Evolutionary conservation across 2,113 vertebrate species (phyloP).

Genomic region (Paralichthys olivaceus): DNA sequence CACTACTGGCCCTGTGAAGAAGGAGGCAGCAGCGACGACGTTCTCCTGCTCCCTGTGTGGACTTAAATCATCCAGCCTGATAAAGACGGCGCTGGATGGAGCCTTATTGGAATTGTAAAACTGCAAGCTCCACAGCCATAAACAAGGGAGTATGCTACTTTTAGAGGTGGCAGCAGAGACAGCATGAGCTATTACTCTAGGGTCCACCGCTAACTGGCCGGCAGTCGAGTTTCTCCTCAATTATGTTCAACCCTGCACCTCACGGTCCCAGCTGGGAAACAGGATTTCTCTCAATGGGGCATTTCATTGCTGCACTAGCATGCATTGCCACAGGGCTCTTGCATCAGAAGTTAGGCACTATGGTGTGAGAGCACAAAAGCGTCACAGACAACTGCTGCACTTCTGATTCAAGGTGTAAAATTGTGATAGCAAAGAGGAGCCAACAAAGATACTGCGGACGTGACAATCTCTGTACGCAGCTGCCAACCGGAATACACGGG

Average conservation of each 20-base stretch:
- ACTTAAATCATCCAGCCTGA: conserved; percentile 69
- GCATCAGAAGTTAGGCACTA: conserved; percentile 15
- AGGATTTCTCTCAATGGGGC: conserved; percentile 26
- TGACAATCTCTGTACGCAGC: conserved; percentile 55
- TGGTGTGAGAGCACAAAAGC: conserved; percentile 27
- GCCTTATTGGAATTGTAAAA: conserved; percentile 75
- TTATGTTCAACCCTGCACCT: conserved; percentile 29
- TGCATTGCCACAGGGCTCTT: conserved; percentile 21
- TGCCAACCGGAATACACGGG: conserved; percentile 41
- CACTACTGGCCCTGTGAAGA: conserved; percentile 12
- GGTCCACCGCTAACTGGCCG: conserved; percentile 51
- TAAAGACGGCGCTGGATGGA: conserved; percentile 50
- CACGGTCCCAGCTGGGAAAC: conserved; percentile 30
- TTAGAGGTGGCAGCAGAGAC: conserved; percentile 54
- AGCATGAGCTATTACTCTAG: conserved; percentile 63
- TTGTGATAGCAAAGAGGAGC: conserved; percentile 51
- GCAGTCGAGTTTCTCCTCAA: conserved; percentile 47
- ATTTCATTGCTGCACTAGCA: conserved; percentile 26
- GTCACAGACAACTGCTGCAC: conserved; percentile 6
- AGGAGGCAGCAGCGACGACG: neutral
- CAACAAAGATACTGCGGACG: conserved; percentile 46
- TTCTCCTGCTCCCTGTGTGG: conserved; percentile 52
- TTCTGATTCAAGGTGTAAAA: conserved; percentile 62
- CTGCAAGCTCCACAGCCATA: conserved; percentile 48
- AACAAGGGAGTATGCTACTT: conserved; percentile 60